A percentile compares a stretch with the other conserved stretches of the same genome.
These are phyloP conservation scores for Tetrax tetrax DNA, from an alignment of 2,113 vertebrate species.

Conservation along the genomic window DNA sequence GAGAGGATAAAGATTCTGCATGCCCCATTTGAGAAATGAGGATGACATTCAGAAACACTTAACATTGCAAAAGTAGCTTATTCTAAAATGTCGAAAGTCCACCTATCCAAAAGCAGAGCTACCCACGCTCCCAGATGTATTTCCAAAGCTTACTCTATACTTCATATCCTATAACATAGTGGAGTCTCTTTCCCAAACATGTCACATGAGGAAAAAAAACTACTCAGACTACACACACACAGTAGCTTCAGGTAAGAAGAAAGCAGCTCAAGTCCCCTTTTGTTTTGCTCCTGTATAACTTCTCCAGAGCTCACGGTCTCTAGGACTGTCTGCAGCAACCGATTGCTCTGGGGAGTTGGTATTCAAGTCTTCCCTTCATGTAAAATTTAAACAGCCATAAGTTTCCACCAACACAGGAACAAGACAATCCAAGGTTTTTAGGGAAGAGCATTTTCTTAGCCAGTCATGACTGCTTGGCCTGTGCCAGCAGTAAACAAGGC, in stretches of 20 bases:
- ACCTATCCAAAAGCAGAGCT: background rate
- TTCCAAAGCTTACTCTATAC: background rate
- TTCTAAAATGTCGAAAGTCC: background rate
- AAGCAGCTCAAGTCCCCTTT: background rate
- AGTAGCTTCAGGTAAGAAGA: background rate
- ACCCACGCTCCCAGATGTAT: background rate
- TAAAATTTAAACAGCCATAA: background rate
- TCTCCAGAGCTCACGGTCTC: background rate
- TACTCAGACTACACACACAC: background rate
- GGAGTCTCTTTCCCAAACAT: background rate
- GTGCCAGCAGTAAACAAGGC: background rate
- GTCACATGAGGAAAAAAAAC: background rate
- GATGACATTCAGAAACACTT: slow-evolving; percentile 11
- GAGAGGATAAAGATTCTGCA: background rate
- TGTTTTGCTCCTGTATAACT: background rate
- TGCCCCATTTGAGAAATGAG: background rate
- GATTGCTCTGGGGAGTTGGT: background rate
- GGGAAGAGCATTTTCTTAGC: background rate
- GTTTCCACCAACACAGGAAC: background rate
- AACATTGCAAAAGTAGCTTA: background rate
- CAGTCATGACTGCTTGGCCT: background rate
- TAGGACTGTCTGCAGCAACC: background rate
- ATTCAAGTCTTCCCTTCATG: background rate
- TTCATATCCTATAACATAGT: background rate
- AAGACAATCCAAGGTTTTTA: background rate